Evolutionary conservation across 1,140 invertebrate genomes (phyloP).

Genomic region (Listronotus bonariensis): DNA sequence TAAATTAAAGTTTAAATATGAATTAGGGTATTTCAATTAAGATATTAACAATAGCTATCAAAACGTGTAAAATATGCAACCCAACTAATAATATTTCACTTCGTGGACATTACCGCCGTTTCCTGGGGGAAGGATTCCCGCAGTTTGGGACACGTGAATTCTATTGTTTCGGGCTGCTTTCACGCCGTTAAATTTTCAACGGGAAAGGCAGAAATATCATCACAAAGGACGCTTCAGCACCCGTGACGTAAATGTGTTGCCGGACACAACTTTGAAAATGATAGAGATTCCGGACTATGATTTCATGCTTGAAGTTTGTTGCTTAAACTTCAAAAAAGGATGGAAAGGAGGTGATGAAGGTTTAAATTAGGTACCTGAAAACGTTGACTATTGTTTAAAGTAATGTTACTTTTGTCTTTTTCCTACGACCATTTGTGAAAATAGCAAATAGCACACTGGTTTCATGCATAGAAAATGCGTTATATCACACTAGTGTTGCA

Average conservation of each 20-base stretch:
- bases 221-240: slow-evolving; percentile 15
- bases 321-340: neutral
- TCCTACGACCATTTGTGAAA: too few relatives aligned
- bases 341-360: neutral
- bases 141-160: slow-evolving; percentile 27
- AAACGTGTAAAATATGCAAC: neutral
- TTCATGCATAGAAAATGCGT: too few relatives aligned
- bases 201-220: slow-evolving; percentile 20
- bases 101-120: slow-evolving; percentile 14
- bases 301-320: slow-evolving; percentile 1
- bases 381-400: too few relatives aligned
- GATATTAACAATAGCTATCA: too few relatives aligned
- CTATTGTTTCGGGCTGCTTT: slow-evolving; percentile 31
- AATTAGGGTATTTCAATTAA: too few relatives aligned
- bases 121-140: slow-evolving; percentile 18
- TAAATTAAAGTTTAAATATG: too few relatives aligned
- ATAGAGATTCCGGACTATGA: slow-evolving; percentile 4
- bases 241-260: slow-evolving; percentile 22
- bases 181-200: slow-evolving; percentile 32
- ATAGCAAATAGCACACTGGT: too few relatives aligned
- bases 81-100: slow-evolving; percentile 22
- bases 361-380: too few relatives aligned
- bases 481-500: too few relatives aligned
- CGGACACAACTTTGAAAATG: slow-evolving; percentile 25
- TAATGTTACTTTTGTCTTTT: too few relatives aligned